phyloP scores from a whole-genome alignment of 2,113 vertebrate genomes.

The Stercorarius parasiticus region DNA sequence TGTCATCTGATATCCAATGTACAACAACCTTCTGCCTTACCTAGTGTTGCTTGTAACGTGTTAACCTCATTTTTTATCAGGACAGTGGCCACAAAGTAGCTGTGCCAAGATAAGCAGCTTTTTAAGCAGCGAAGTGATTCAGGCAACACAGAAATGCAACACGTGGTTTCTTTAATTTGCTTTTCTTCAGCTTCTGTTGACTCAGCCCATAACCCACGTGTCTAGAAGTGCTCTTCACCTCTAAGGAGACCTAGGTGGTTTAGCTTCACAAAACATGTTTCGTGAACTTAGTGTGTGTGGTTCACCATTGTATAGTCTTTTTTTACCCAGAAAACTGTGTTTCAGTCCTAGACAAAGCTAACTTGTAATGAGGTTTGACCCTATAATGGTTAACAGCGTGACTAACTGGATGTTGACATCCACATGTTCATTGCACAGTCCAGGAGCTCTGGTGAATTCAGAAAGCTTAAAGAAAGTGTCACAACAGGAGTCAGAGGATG shows the following conservation, averaged over 20 bases:
- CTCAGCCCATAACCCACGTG: background rate
- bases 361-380: background rate
- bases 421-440: background rate
- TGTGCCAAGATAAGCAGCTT: background rate
- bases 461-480: background rate
- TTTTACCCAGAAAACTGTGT: background rate
- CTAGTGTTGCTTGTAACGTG: background rate
- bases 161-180: background rate
- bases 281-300: background rate
- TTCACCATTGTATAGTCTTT: background rate
- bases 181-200: background rate
- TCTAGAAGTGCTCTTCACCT: background rate
- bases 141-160: background rate
- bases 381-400: background rate
- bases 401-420: background rate
- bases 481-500: background rate
- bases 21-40: background rate
- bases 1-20: background rate
- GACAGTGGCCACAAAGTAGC: background rate
- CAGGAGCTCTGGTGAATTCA: background rate
- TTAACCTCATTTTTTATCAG: background rate
- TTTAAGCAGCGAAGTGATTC: background rate
- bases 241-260: background rate
- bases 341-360: background rate
- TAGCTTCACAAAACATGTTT: background rate